Evolutionary conservation across 2,797 vertebrate genomes (phyloP), one percentile per base, ranked within the genome.

Genomic region (Darevskia mixta): DNA sequence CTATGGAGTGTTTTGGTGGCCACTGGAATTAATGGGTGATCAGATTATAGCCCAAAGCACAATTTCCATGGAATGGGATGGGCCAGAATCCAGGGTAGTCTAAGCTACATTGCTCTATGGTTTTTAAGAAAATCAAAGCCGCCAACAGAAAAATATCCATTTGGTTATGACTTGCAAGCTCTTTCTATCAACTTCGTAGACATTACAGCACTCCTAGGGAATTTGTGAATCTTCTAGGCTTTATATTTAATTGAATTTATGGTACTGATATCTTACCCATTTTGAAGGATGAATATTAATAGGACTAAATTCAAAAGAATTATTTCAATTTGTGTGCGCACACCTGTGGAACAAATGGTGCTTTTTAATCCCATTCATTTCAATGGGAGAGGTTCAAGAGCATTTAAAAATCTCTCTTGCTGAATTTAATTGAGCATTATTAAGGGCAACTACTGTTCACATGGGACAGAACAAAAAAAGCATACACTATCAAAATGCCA

Each of bases 91-190:
- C 86, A 83, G 15, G 25, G 23, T 55, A 43, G n/a, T 55, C 43
- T 49, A 3, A 83, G 18, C 20, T 32, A 45, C 67, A 64, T 82
- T 82, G 82, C 41, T 75, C 41, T 66, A 25, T 18, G 10, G 64
- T 66, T 66, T 58, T 29, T 35, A 77, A 82, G 20, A 38, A 27
- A 77, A 87, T n/a, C 41, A 55, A 82, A 4, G 18, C 35, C 2
- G 18, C 32, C 55, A 45, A 88, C n/a, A 79, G 8, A 81, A 45
- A 27, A 87, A 82, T 86, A 49, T 17, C 5, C 84, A 82, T n/a
- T 49, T 35, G 61, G 49, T 77, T 45, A 77, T 66, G 13, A 55
- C 29, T 49, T 82, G 58, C 41, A 49, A 38, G 38, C 15, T 18
- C 18, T 35, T 71, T 66, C 11, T 64, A 43, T 75, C 10, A 41